These are phyloP conservation scores for Siderastrea siderea DNA, from an alignment of 92 coral and sea anemone species.

Conservation along the genomic window DNA sequence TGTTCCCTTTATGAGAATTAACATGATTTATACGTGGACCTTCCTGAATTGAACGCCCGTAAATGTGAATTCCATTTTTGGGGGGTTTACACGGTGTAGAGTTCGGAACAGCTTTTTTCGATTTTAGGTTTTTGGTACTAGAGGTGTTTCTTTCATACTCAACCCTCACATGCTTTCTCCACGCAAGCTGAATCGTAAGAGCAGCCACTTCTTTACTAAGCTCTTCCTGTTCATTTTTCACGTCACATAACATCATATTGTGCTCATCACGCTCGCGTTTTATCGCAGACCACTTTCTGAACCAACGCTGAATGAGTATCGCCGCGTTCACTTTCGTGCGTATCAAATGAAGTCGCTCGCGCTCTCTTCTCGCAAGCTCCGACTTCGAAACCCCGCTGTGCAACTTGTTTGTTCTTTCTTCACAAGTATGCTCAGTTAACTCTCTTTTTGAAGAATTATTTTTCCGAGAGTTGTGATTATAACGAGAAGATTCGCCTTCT, in stretches of 20 bases:
- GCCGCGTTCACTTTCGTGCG: conserved; percentile 95
- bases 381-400: conserved; percentile 30
- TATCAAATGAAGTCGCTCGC: conserved; percentile 80
- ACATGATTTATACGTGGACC: not conserved
- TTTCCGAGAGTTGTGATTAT: not conserved
- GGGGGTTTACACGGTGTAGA: not conserved
- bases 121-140: conserved; percentile 14
- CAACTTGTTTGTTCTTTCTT: conserved; percentile 6
- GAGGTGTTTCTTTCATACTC: conserved; percentile 39
- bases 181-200: conserved; percentile 78
- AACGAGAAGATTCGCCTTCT: not conserved
- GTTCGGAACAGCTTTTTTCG: conserved; percentile 22
- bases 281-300: conserved; percentile 54
- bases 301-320: conserved; percentile 79
- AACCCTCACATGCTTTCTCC: conserved; percentile 72
- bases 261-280: conserved; percentile 36
- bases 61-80: conserved; percentile 24
- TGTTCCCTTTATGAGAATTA: conserved; percentile 15
- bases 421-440: not conserved
- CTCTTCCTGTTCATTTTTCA: conserved; percentile 76
- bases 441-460: not conserved
- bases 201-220: conserved; percentile 83
- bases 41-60: conserved; percentile 27
- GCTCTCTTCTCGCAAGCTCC: conserved; percentile 78
- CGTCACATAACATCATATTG: conserved; percentile 53